Evolutionary conservation across 2,797 vertebrate species (phyloP).

Genomic region (Poliocrania exsul): DNA sequence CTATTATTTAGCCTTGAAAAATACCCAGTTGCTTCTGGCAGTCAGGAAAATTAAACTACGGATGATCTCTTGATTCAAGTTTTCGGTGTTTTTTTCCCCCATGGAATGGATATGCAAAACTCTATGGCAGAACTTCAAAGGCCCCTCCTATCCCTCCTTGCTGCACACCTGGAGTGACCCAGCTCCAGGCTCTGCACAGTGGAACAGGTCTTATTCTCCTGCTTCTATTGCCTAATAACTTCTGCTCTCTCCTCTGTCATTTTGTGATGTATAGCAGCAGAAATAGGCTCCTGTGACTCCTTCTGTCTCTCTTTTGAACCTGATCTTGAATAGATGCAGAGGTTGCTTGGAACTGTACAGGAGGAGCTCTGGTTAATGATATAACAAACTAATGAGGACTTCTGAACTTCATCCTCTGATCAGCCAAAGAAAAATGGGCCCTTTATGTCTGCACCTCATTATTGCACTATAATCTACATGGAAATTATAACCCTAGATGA

Average conservation of each 20-base stretch:
- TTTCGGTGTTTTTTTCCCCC: not conserved
- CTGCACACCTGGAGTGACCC: not conserved
- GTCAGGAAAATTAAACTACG: not conserved
- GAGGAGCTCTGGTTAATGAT: not conserved
- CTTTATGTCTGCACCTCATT: not conserved
- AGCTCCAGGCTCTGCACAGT: not conserved
- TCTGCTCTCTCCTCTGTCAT: not conserved
- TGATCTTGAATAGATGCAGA: not conserved
- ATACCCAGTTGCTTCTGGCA: not conserved
- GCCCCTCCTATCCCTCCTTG: not conserved
- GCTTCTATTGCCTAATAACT: not conserved
- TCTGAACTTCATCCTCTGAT: not conserved
- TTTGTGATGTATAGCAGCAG: constrained; percentile 7
- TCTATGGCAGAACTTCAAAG: constrained; percentile 3
- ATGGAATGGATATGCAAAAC: not conserved
- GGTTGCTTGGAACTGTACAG: not conserved
- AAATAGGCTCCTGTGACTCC: not conserved
- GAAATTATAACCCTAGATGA: not conserved
- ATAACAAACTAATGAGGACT: not conserved
- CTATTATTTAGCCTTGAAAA: constrained; percentile 7
- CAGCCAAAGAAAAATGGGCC: not conserved
- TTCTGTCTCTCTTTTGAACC: not conserved
- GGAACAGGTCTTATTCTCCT: not conserved
- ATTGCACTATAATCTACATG: not conserved
- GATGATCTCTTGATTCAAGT: not conserved